Percentiles rank a stretch among this genome's conserved stretches.
Conservation (phyloP, 2,113 vertebrate species). For the Nannospalax galili region DNA sequence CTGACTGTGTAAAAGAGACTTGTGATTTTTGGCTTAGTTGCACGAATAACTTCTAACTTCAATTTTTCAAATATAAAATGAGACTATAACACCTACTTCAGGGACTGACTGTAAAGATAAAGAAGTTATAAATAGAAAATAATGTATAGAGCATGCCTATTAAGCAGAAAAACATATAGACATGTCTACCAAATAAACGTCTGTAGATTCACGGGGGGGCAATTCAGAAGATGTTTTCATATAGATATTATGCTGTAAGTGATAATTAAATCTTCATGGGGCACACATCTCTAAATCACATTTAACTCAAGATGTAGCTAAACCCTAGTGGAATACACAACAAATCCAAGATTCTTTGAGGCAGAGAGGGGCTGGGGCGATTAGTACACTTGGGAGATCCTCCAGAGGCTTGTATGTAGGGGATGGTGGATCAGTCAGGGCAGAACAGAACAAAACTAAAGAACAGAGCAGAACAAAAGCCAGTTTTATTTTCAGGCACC, state of each 20-base stretch:
- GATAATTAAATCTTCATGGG: not conserved
- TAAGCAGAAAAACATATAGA: not conserved
- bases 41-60: not conserved
- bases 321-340: not conserved
- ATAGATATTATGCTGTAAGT: not conserved
- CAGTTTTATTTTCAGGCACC: not conserved
- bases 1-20: not conserved
- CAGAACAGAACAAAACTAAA: not conserved
- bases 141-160: not conserved
- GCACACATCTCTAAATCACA: not conserved
- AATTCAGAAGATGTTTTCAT: not conserved
- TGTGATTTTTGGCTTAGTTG: not conserved
- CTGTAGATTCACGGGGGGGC: not conserved
- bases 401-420: not conserved
- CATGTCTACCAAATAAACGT: not conserved
- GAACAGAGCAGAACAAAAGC: not conserved
- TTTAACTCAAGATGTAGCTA: not conserved
- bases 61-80: slow-evolving; percentile 24
- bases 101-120: not conserved
- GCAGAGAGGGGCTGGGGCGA: not conserved
- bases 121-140: not conserved
- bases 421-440: not conserved
- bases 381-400: not conserved
- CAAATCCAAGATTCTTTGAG: not conserved
- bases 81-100: not conserved